These are phyloP conservation scores for Myotis findleyi DNA, from an alignment of 2,797 vertebrate genomes.

Conservation along the genomic window DNA sequence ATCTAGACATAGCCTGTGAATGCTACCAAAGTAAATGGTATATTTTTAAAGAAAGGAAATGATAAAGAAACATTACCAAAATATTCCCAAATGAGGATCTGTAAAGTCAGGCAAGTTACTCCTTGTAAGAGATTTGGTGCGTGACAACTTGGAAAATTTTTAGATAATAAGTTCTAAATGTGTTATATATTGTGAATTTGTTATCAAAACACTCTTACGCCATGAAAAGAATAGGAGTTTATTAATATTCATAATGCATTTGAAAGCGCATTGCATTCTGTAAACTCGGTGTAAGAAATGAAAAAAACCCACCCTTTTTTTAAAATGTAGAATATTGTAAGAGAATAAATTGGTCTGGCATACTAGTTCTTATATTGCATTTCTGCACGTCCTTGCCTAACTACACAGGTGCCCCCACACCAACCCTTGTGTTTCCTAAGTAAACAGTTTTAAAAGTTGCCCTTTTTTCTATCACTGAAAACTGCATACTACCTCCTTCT, in stretches of 20 bases:
- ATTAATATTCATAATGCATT: constrained; percentile 77
- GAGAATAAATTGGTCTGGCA: constrained; percentile 31
- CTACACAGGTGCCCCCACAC: too few relatives aligned
- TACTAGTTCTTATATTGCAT: not conserved
- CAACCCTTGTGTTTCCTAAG: not conserved
- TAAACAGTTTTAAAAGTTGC: constrained; percentile 35
- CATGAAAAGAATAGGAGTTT: constrained; percentile 72
- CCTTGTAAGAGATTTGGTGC: constrained; percentile 78
- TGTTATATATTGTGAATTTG: constrained; percentile 77
- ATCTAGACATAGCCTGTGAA: not conserved
- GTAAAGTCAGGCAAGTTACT: constrained; percentile 54
- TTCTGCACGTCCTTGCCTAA: not conserved
- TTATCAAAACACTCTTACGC: constrained; percentile 76
- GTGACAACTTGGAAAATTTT: constrained; percentile 77
- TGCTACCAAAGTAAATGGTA: not conserved
- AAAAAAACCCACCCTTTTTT: constrained; percentile 18
- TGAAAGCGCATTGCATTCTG: constrained; percentile 59
- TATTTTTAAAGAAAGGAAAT: constrained; percentile 4
- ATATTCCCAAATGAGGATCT: constrained; percentile 67
- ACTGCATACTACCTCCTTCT: not conserved
- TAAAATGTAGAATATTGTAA: constrained; percentile 12
- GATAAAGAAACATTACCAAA: constrained; percentile 61
- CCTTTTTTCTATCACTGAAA: not conserved
- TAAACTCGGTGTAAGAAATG: constrained; percentile 60
- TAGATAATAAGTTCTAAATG: constrained; percentile 76